Base-by-base conservation (phyloP, 2,113 vertebrate species). In the Rhinogobius similis region DNA sequence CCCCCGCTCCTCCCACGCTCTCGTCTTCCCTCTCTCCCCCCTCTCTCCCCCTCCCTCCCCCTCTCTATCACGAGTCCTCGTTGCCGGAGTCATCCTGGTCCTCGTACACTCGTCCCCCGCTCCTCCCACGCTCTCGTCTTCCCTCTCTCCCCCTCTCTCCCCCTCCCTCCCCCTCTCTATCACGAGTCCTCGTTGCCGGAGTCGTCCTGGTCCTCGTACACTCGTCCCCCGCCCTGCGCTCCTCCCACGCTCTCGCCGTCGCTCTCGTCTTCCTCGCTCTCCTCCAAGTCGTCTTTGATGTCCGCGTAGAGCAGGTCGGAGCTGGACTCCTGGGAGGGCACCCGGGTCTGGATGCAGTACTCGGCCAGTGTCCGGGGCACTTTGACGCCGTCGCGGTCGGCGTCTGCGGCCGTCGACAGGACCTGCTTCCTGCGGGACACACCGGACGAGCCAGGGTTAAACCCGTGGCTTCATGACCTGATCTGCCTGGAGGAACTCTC, bases 301-400 rank as follows among this genome's bases (percentile, higher is more conserved):
- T 99, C 98, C 63, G 99, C 98, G 0, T 98, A 99, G 84, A 99
- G 96, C 81, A 99, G 95, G 94, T 99, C 98, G 41, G 97, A 98
- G 86, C 95, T 98, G 95, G 95, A 98, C 93, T 98, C 96, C 81
- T 96, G 98, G 89, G 97, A 98, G 93, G 98, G 97, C 90, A 98
- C 96, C 94, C 98, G 94, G 92, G 98, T 99, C 95, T 98, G 98
- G 89, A 99, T 95, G 92, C 98, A 99, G 87, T 99, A 99, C 88
- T 99, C 98, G 0, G 96, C 97, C 91, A 99, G 89, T 0, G 98
- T 99, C 66, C 96, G 98, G 58, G 97, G 97, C 63, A 99, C 97
- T 89, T 98, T 98, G 77, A 99, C 97, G 0, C 97, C 98, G 48
- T 99, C 97, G 36, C 97, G 96, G 78, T 98, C 98, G 0, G 97